phyloP scores from a whole-genome alignment of 1,140 invertebrate species.

The Gryllus bimaculatus region DNA sequence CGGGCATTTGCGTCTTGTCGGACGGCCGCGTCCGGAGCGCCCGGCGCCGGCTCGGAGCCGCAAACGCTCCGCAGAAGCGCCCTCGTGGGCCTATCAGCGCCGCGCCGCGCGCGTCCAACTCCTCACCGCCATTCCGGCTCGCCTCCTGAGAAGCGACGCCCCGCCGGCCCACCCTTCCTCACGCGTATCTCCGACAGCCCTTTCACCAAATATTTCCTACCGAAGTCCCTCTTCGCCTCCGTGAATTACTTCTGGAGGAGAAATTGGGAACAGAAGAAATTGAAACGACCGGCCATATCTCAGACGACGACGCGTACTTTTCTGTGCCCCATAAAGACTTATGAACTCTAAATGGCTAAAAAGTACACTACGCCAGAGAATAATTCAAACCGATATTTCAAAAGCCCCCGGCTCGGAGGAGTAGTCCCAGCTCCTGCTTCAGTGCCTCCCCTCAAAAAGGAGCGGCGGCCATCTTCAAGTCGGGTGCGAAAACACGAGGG shows the following conservation, averaged over 20 bases:
- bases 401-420: background rate
- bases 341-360: background rate
- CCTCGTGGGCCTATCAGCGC: background rate
- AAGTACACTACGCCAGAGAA: background rate
- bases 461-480: background rate
- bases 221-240: background rate
- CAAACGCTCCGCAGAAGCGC: background rate
- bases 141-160: background rate
- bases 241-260: background rate
- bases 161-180: background rate
- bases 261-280: background rate
- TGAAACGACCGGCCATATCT: background rate
- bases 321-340: background rate
- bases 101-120: no score
- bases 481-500: conserved; percentile 2
- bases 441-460: background rate
- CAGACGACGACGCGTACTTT: background rate
- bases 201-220: background rate
- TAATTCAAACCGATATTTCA: background rate
- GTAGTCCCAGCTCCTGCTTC: background rate
- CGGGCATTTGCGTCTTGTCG: background rate
- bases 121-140: no score
- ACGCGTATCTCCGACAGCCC: background rate
- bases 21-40: background rate
- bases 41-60: background rate